Base-by-base conservation (phyloP, 2,888 invertebrate genomes). In the Bombylius major region DNA sequence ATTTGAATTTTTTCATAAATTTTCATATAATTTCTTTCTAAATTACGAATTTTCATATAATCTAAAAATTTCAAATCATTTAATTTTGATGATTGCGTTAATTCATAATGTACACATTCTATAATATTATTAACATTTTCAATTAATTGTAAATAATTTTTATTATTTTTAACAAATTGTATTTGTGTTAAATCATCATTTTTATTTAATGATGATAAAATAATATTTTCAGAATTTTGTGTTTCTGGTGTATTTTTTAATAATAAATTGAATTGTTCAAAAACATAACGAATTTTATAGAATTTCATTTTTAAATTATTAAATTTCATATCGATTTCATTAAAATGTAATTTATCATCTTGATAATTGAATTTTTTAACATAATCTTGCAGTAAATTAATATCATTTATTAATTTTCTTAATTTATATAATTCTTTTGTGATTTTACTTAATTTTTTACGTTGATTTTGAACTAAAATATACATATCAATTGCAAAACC, bases 401-500 rank as follows among this genome's bases (percentile, higher is more conserved):
- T 52, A 39, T 67, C 62, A 5, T 77, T 73, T 6, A 79, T 66
- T 2, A 80, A 74, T 47, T 71, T 73, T 3, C 81, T 75, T 42
- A 86, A 65, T 50, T 81, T 78, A 61, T 78, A 81, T 1, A 85
- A 75, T 33, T 75, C 68, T 59, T 79, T 75, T 0, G 80, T 79
- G 13, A 81, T 77, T 60, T 79, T 77, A 0, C 81, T 77, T 44
- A 88, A 73, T 0, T 78, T 75, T 60, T 73, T 75, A 66, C 87
- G 84, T 69, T 88, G 87, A 14, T 76, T 75, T 62, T 83, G 82
- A 1, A 83, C 81, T 50, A 85, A 66, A 59, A 81, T 73, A 78
- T 89, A 78, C 47, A 95, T 74, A 65, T 94, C 87, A 23, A 84
- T 81, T 0, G 89, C 80, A 69, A 86, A 93, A 50, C 97, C 97